phyloP scores from a whole-genome alignment of 2,888 invertebrate species.

The Anthrax anthrax region DNA sequence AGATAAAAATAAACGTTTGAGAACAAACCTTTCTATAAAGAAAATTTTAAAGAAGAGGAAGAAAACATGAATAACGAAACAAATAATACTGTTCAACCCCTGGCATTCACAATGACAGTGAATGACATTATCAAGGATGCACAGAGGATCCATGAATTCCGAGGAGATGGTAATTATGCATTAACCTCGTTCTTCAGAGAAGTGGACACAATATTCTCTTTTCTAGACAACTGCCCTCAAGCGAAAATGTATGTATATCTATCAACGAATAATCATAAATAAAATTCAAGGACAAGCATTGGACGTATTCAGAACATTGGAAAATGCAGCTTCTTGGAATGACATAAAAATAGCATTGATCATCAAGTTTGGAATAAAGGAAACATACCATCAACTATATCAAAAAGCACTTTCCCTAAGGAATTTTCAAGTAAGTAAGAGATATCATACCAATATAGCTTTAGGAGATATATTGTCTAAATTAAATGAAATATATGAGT shows the following conservation, averaged over 20 bases:
- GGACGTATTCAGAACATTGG: conserved; percentile 10
- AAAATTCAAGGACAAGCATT: conserved; percentile 14
- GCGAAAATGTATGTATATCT: conserved; percentile 8
- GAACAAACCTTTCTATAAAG: no score
- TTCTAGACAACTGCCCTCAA: neutral
- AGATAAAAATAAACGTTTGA: no score
- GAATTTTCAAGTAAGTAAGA: conserved; percentile 10
- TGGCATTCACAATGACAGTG: no score
- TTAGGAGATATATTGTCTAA: conserved; percentile 10
- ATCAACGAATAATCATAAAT: conserved; percentile 12
- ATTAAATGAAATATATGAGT: conserved; percentile 13
- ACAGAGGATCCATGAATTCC: conserved; percentile 7
- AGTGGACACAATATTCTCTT: conserved; percentile 2
- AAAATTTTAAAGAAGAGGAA: no score
- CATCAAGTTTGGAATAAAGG: conserved; percentile 12
- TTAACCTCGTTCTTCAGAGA: conserved; percentile 5
- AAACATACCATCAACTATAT: conserved; percentile 9
- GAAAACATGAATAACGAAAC: no score
- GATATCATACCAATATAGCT: conserved; percentile 9
- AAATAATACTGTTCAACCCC: no score
- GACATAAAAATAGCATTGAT: conserved; percentile 8
- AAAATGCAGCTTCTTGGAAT: conserved; percentile 7
- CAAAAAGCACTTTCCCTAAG: conserved; percentile 3
- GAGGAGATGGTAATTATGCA: conserved; percentile 6
- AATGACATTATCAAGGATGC: no score